These are phyloP conservation scores for Urocynchramus pylzowi DNA, from an alignment of 2,113 vertebrate genomes.

Conservation along the genomic window DNA sequence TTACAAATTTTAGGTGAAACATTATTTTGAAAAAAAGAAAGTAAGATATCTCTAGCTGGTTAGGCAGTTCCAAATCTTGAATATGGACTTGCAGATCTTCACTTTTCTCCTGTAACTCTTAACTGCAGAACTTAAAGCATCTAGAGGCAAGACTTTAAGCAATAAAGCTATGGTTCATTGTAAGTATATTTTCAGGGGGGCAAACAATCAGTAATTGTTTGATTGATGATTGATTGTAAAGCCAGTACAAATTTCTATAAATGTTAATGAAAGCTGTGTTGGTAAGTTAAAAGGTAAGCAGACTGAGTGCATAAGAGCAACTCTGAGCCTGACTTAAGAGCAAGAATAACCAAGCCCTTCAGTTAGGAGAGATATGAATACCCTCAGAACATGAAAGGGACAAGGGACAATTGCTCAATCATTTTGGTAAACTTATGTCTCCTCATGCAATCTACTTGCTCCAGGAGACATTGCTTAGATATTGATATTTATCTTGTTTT, in stretches of 20 bases:
- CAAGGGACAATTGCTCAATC: neutral
- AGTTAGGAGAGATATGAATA: neutral
- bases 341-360: neutral
- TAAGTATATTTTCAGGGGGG: neutral
- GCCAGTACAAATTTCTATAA: neutral
- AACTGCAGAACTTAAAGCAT: neutral
- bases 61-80: neutral
- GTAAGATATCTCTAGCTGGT: neutral
- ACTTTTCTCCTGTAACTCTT: neutral
- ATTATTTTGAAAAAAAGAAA: neutral
- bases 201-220: neutral
- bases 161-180: neutral
- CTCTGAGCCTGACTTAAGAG: neutral
- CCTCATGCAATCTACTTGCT: neutral
- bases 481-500: slow-evolving; percentile 21
- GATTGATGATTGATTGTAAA: too few relatives aligned
- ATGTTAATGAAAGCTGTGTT: neutral
- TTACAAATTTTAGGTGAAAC: neutral
- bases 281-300: neutral
- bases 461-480: neutral
- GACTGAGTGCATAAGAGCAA: neutral
- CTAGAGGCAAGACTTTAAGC: neutral
- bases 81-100: neutral
- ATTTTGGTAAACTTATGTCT: neutral
- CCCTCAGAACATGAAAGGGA: neutral